phyloP scores from a whole-genome alignment of 2,113 vertebrate genomes.

The Chunga burmeisteri region DNA sequence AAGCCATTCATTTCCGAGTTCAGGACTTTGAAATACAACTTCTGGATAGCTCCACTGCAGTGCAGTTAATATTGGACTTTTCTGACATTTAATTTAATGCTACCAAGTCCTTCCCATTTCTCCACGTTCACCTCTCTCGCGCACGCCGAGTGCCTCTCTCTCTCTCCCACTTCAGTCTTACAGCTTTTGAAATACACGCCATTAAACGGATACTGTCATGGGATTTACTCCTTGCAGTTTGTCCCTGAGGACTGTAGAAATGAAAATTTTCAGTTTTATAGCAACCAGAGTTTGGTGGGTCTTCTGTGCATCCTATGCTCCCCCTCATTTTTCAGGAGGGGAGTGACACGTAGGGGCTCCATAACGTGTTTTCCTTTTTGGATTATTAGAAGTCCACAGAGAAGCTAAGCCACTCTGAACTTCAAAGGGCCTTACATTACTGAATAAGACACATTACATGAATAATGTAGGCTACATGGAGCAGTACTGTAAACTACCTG shows the following conservation, averaged over 20 bases:
- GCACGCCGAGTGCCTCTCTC: background rate
- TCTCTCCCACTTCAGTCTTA: background rate
- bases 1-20: background rate
- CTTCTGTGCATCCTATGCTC: background rate
- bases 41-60: background rate
- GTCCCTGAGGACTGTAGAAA: slow-evolving; percentile 22
- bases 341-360: background rate
- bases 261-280: slow-evolving; percentile 50
- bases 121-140: background rate
- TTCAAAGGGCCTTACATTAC: slow-evolving; percentile 33
- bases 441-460: background rate
- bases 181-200: slow-evolving; percentile 34
- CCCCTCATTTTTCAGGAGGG: background rate
- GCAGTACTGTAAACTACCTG: slow-evolving; percentile 35
- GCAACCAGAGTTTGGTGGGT: background rate
- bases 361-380: background rate
- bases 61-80: background rate
- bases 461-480: slow-evolving; percentile 20
- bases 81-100: slow-evolving; percentile 11
- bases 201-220: slow-evolving; percentile 20
- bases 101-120: background rate
- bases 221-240: slow-evolving; percentile 44
- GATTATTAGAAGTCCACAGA: slow-evolving; percentile 1
- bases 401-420: background rate
- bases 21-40: background rate